Conservation (phyloP, 2,888 invertebrate species). For the Folsomia candida region DNA sequence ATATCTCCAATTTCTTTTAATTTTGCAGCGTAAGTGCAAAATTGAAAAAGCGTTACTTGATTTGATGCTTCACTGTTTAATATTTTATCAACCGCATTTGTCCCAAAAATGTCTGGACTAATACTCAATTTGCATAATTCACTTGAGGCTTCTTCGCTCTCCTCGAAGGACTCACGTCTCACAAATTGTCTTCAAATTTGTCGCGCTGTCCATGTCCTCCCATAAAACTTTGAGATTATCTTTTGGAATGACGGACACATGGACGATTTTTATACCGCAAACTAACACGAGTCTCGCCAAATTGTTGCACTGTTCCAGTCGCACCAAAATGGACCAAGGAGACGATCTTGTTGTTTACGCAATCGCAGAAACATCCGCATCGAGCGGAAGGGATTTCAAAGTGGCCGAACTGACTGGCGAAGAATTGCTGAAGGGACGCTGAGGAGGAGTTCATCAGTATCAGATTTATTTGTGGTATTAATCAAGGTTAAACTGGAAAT, state of each 20-base stretch:
- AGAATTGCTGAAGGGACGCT: conserved; percentile 4
- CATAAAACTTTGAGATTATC: conserved; percentile 5
- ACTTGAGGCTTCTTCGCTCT: conserved; percentile 14
- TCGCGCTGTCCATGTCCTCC: conserved; percentile 18
- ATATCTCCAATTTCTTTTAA: not conserved
- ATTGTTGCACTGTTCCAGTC: conserved; percentile 8
- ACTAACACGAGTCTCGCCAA: conserved; percentile 18
- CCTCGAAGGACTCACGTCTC: conserved; percentile 9
- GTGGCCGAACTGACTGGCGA: conserved; percentile 1
- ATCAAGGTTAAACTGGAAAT: no score
- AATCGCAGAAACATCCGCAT: conserved; percentile 27
- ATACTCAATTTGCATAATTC: no score
- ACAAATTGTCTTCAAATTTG: conserved; percentile 16
- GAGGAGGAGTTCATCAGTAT: no score
- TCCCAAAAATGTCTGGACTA: not conserved
- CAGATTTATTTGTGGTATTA: no score
- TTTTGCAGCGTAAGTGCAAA: not conserved
- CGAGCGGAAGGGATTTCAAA: conserved; percentile 6
- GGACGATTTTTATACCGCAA: conserved; percentile 18
- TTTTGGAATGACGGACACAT: conserved; percentile 11
- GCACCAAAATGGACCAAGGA: conserved; percentile 14
- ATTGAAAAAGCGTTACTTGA: not conserved
- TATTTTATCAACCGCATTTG: not conserved
- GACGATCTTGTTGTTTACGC: not conserved
- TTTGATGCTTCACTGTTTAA: no score